phyloP scores from a whole-genome alignment of 2,113 vertebrate species.

The Salvelinus alpinus region DNA sequence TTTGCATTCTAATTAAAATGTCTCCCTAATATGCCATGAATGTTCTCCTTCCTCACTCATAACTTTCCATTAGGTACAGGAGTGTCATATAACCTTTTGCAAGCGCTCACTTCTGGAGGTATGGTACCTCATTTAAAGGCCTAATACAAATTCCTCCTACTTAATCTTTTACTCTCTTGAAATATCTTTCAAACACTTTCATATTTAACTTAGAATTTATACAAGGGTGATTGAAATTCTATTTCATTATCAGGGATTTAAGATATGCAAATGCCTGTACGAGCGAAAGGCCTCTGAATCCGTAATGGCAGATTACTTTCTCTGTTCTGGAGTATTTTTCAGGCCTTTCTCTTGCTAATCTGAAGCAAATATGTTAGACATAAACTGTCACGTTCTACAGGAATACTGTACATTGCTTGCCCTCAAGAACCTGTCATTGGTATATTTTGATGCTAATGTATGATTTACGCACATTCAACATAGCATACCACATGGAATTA shows the following conservation, averaged over 20 bases:
- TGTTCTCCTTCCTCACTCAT: neutral
- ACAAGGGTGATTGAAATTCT: constrained; percentile 14
- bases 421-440: no score
- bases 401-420: no score
- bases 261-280: constrained; percentile 28
- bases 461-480: no score
- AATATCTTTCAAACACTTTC: constrained; percentile 21
- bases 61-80: neutral
- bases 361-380: no score
- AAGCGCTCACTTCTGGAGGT: neutral
- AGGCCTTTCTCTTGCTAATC: no score
- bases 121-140: neutral
- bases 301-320: constrained; percentile 47
- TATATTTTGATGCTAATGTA: no score
- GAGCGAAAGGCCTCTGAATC: constrained; percentile 41
- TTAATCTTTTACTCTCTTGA: neutral
- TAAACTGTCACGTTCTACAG: no score
- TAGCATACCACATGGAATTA: no score
- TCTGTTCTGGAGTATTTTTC: constrained; percentile 8
- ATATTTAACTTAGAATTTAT: constrained; percentile 48
- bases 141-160: neutral
- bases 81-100: neutral
- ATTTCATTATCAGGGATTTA: constrained; percentile 50
- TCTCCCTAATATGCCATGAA: neutral
- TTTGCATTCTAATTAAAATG: neutral